Percentiles rank a stretch among this genome's conserved stretches.
These are phyloP conservation scores for Erythrocercus mccallii DNA, from an alignment of 2,113 vertebrate genomes.

Conservation along the genomic window DNA sequence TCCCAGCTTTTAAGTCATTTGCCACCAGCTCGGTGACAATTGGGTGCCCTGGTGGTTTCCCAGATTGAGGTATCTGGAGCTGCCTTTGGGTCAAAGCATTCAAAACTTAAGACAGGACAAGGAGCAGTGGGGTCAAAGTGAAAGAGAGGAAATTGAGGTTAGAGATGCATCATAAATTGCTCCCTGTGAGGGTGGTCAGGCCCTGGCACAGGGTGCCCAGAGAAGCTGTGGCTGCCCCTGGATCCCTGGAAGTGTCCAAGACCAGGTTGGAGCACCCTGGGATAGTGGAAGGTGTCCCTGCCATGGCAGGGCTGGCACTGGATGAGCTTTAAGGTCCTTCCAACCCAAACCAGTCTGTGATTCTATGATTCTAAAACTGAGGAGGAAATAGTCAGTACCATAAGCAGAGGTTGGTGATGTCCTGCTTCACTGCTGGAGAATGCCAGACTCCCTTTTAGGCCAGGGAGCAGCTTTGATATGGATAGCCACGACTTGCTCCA, in stretches of 20 bases:
- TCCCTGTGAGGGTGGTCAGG: rapidly evolving
- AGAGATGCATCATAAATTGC: background rate
- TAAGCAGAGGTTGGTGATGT: background rate
- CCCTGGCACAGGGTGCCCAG: background rate
- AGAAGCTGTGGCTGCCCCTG: background rate
- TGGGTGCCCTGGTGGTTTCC: background rate
- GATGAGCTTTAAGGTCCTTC: background rate
- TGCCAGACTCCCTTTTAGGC: background rate
- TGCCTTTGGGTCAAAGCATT: background rate
- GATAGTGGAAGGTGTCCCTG: background rate
- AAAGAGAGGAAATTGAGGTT: background rate
- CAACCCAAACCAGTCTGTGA: background rate
- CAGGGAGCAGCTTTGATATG: background rate
- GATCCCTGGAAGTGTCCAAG: background rate
- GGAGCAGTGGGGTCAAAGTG: background rate
- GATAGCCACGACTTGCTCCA: background rate
- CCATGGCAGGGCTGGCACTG: background rate
- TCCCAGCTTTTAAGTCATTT: background rate
- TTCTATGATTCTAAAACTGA: background rate
- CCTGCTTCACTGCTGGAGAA: background rate
- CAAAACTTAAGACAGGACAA: background rate
- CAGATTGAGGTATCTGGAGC: background rate
- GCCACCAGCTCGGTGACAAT: rapidly evolving
- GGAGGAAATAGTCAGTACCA: background rate
- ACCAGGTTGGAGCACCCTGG: rapidly evolving